Evolutionary conservation across 2,797 vertebrate genomes (phyloP).

Genomic region (Coracias cyanogaster): DNA sequence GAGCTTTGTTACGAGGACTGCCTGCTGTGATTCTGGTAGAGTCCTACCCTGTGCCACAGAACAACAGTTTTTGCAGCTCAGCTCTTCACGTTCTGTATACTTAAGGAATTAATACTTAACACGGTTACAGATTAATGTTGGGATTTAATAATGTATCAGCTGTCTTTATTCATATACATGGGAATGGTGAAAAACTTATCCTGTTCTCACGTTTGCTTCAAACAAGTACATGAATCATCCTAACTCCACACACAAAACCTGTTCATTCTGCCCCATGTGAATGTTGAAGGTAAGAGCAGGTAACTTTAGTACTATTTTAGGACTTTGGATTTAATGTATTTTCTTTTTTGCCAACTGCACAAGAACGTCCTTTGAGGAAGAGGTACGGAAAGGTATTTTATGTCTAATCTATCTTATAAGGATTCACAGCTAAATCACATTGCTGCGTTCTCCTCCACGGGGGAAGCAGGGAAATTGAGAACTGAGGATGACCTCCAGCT

Average conservation of each 20-base stretch:
- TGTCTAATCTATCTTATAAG: background rate
- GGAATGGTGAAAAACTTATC: background rate
- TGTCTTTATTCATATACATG: background rate
- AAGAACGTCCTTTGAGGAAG: slow-evolving; percentile 1
- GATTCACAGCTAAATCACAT: background rate
- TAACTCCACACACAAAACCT: background rate
- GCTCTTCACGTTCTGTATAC: background rate
- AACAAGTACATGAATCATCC: background rate
- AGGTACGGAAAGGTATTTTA: background rate
- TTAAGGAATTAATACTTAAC: background rate
- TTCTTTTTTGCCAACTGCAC: background rate
- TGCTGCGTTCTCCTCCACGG: background rate
- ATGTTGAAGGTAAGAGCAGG: background rate
- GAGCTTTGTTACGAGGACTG: background rate
- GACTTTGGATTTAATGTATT: background rate
- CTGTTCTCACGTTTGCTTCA: background rate
- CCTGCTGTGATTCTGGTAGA: background rate
- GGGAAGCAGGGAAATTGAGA: background rate
- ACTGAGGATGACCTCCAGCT: slow-evolving; percentile 29
- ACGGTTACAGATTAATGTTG: background rate
- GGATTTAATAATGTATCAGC: background rate
- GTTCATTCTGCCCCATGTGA: background rate
- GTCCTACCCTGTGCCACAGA: background rate
- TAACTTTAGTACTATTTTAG: background rate
- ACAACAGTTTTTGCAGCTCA: background rate